Base-by-base conservation (phyloP, 2,888 invertebrate species). In the Meloe dianella region DNA sequence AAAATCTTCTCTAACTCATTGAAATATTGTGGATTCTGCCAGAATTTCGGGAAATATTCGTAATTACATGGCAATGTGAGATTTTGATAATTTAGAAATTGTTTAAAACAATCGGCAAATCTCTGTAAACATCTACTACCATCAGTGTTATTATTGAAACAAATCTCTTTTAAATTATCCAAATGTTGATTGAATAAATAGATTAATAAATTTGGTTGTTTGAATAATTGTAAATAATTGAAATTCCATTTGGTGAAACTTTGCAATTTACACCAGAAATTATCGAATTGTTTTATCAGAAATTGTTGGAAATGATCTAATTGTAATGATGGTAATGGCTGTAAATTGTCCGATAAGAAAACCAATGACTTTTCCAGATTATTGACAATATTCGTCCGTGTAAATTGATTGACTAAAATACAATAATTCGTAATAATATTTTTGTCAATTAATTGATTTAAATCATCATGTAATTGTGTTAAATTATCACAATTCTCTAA, bases 121-220 rank as follows among this genome's bases (percentile, higher is more conserved):
- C 87, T 85, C 0, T 89, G 86, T 71, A 89, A 88, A 70, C 38
- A 14, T 88, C 86, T 9, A 86, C 85, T 47, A 88, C 82, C 71
- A 88, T 86, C 71, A 17, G n/a, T n/a, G n/a, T 47, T 9, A 0
- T 87, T 85, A 78, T 91, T 87, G 32, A 89, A 85, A 35, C 90
- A 83, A 60, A 91, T 86, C 56, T 86, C 81, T 47, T 87, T 87
- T 59, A 92, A 80, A 74, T 88, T 88, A 59, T 86, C 85, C 24
- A 93, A 86, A 27, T 89, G 90, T 73, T 87, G 86, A 78, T 93
- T 93, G 77, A 91, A 91, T 59, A 92, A 83, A 61, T 84, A 82
- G 14, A 91, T 86, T 7, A 91, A 84, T 75, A 87, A 85, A 75
- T 85, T 80, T 61, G 91, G 87, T 76, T 88, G 86, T 72, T 85